A percentile compares a stretch with the other conserved stretches of the same genome.
phyloP scores from a whole-genome alignment of 2,113 vertebrate genomes.

The Sakesphorus luctuosus region DNA sequence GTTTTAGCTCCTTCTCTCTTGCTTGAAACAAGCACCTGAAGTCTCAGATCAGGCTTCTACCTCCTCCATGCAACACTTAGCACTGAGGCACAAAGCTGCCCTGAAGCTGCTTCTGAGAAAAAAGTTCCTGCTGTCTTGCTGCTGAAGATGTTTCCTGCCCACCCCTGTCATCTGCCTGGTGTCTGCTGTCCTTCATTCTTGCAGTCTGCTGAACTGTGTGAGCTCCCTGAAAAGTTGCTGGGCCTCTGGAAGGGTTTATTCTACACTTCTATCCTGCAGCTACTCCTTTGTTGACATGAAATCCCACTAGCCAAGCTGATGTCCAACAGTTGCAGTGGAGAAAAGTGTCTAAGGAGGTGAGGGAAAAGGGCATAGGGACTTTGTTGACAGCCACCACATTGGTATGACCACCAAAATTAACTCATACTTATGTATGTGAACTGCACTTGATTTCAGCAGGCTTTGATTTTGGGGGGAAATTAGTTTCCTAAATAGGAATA shows the following conservation, averaged over 20 bases:
- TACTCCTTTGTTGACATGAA: background rate
- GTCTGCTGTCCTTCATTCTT: background rate
- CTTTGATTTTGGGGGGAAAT: background rate
- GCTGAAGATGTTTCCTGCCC: background rate
- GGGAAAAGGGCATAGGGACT: background rate
- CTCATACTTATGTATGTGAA: background rate
- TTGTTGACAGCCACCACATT: background rate
- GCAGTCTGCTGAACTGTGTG: background rate
- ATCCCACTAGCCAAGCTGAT: accelerated
- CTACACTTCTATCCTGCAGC: background rate
- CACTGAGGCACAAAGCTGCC: background rate
- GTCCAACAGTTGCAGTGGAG: background rate
- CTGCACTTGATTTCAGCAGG: background rate
- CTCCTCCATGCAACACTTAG: background rate
- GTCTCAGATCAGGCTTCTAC: background rate
- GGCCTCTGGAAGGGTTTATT: background rate
- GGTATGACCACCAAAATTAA: background rate
- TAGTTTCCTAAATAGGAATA: background rate
- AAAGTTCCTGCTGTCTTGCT: background rate
- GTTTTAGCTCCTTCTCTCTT: background rate
- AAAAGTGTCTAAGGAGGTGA: background rate
- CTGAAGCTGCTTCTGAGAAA: background rate
- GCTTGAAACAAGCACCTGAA: background rate
- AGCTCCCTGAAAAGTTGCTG: background rate
- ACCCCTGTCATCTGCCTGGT: background rate